Evolutionary conservation across 2,888 invertebrate species (phyloP).

Genomic region (Glaucopsyche alexis): DNA sequence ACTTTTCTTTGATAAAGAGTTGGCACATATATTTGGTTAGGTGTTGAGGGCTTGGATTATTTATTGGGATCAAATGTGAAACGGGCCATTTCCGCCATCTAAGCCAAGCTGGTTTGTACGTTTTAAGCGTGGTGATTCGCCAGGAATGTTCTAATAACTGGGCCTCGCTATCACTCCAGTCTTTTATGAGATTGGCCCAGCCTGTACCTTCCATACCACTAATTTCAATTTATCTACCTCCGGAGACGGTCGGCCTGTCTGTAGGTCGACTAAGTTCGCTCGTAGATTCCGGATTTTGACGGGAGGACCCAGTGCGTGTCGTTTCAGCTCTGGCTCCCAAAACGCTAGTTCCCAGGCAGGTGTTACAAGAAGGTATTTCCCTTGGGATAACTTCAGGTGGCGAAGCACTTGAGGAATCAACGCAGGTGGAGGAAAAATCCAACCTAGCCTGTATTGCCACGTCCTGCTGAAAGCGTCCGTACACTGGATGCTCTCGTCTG

Average conservation of each 20-base stretch:
- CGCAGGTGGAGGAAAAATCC: too few species aligned
- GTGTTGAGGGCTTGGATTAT: neutral
- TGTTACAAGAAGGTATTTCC: too few species aligned
- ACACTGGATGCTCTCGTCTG: too few species aligned
- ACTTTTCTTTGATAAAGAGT: neutral
- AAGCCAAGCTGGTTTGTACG: neutral
- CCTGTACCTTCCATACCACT: neutral
- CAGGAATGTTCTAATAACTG: neutral
- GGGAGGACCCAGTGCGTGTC: too few species aligned
- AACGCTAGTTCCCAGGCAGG: too few species aligned
- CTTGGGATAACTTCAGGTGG: too few species aligned
- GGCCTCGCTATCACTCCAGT: neutral
- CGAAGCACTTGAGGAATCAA: too few species aligned
- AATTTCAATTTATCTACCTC: neutral
- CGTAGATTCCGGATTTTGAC: too few species aligned
- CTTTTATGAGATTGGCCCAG: neutral
- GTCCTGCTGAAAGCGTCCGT: too few species aligned
- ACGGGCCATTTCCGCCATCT: neutral
- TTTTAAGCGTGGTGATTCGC: neutral
- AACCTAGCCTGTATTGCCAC: too few species aligned
- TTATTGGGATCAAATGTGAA: neutral
- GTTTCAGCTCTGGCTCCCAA: too few species aligned
- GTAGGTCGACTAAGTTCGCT: too few species aligned
- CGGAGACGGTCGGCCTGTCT: neutral
- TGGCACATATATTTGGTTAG: neutral